A percentile compares a stretch with the other conserved stretches of the same genome.
phyloP scores from a whole-genome alignment of 2,797 vertebrate genomes.

The Microctenopoma lineatum region DNA sequence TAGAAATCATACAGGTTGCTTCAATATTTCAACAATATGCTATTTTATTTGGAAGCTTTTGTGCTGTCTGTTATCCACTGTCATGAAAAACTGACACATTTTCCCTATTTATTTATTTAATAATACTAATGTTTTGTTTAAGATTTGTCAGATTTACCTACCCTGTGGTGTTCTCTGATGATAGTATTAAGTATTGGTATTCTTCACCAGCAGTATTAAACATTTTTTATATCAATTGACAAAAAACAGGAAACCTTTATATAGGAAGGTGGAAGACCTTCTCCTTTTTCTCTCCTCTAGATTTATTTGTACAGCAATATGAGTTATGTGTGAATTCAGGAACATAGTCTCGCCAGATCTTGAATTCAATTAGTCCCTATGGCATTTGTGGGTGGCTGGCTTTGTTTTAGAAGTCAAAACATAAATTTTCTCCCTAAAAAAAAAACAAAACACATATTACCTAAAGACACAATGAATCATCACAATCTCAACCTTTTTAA shows the following conservation, averaged over 20 bases:
- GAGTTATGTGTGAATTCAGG: constrained; percentile 29
- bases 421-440: not conserved
- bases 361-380: constrained; percentile 42
- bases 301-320: constrained; percentile 10
- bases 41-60: too few relatives aligned
- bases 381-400: constrained; percentile 27
- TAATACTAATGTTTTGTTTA: too few relatives aligned
- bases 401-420: constrained; percentile 46
- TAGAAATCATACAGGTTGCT: too few relatives aligned
- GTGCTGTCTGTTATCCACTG: too few relatives aligned
- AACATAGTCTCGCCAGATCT: constrained; percentile 30
- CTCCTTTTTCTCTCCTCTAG: not conserved
- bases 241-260: not conserved
- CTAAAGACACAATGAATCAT: constrained; percentile 30
- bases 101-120: too few relatives aligned
- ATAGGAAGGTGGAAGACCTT: not conserved
- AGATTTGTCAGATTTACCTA: not conserved
- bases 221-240: not conserved
- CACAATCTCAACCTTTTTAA: constrained; percentile 30
- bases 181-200: constrained; percentile 10
- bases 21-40: too few relatives aligned
- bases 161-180: not conserved
- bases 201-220: constrained; percentile 3
- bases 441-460: constrained; percentile 7
- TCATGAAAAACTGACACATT: too few relatives aligned